Conservation (phyloP, 2,113 vertebrate species). For the Dendropsophus ebraccatus region DNA sequence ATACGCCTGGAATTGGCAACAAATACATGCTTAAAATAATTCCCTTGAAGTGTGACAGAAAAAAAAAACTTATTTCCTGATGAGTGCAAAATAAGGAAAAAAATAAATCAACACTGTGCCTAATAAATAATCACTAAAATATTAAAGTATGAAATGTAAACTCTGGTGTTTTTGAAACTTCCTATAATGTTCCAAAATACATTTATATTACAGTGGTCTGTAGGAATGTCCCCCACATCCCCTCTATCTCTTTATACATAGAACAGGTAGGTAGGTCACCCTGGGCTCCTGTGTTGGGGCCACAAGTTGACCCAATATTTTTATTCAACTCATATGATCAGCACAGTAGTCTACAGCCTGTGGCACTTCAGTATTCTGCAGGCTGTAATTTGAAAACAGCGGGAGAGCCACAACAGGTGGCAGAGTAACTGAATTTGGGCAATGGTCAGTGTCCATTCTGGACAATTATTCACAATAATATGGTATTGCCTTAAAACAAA, state of each 20-base stretch:
- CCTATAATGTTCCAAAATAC: conserved; percentile 62
- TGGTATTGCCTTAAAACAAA: conserved; percentile 5
- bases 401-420: no score
- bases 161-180: conserved; percentile 71
- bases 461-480: conserved; percentile 14
- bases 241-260: background rate
- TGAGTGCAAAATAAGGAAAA: conserved; percentile 70
- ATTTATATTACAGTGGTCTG: conserved; percentile 67
- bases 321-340: background rate
- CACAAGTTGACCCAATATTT: background rate
- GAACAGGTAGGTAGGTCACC: background rate
- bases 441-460: conserved; percentile 15
- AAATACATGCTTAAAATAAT: conserved; percentile 63
- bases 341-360: background rate
- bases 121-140: conserved; percentile 82
- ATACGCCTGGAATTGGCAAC: conserved; percentile 68
- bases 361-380: background rate
- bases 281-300: background rate
- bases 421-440: background rate
- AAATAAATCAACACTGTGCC: conserved; percentile 75
- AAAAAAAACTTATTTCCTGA: background rate
- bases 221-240: background rate
- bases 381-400: no score
- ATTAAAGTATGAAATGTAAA: conserved; percentile 84
- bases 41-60: conserved; percentile 60